phyloP scores from a whole-genome alignment of 2,113 vertebrate genomes.

The Phaethornis superciliosus region DNA sequence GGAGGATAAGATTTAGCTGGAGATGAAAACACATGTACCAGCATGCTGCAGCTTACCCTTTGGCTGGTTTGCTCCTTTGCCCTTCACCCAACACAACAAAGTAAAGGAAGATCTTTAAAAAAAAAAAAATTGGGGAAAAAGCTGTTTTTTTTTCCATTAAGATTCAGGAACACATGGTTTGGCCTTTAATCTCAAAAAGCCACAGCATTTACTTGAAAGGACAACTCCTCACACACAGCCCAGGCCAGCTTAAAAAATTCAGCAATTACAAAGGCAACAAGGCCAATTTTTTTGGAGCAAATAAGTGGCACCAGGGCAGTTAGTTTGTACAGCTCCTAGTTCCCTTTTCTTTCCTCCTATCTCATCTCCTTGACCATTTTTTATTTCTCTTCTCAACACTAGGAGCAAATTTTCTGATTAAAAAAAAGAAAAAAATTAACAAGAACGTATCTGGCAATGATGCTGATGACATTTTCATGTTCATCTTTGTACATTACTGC shows the following conservation, averaged over 20 bases:
- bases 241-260: neutral
- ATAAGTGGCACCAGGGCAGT: neutral
- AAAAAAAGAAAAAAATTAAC: neutral
- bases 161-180: conserved; percentile 33
- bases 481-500: neutral
- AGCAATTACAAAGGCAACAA: neutral
- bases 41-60: neutral
- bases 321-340: neutral
- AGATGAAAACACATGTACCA: neutral
- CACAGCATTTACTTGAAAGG: neutral
- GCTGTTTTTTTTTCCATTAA: conserved; percentile 34
- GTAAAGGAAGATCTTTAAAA: neutral
- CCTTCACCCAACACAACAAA: neutral
- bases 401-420: neutral
- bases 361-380: neutral
- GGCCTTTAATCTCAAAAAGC: conserved; percentile 27
- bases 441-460: neutral
- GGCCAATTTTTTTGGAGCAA: neutral
- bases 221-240: neutral
- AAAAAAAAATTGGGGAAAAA: neutral
- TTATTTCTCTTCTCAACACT: neutral
- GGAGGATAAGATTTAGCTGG: neutral
- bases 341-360: neutral
- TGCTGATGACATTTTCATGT: neutral
- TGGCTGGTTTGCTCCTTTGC: neutral